Conservation (phyloP, 2,113 vertebrate species). For the Balaeniceps rex region DNA sequence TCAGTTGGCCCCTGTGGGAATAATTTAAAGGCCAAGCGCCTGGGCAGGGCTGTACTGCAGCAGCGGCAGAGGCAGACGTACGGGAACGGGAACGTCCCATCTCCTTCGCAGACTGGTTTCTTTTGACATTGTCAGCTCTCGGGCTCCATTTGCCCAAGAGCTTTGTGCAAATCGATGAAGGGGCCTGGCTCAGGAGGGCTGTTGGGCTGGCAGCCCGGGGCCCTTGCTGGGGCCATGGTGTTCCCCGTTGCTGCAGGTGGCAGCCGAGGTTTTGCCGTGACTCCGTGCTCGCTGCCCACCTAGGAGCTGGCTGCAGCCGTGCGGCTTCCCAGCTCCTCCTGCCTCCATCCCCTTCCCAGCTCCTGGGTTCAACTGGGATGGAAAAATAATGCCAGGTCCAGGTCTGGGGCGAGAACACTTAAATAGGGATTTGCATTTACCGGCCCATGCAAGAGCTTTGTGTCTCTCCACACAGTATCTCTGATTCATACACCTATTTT, state of each 20-base stretch:
- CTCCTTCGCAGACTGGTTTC: background rate
- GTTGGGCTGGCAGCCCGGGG: background rate
- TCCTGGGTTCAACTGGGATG: background rate
- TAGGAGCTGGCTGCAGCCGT: background rate
- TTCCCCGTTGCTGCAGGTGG: background rate
- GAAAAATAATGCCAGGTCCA: background rate
- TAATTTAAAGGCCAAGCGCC: conserved; percentile 75
- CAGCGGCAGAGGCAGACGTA: background rate
- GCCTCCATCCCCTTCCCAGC: background rate
- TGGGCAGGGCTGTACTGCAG: conserved; percentile 29
- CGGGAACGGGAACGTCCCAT: background rate
- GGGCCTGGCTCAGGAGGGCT: background rate
- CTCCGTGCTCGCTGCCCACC: fast-evolving
- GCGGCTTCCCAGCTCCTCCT: background rate
- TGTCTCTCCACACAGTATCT: background rate
- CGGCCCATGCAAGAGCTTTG: fast-evolving
- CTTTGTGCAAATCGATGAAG: background rate
- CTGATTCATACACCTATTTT: background rate
- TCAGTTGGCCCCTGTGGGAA: conserved; percentile 74
- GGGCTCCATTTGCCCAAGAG: background rate
- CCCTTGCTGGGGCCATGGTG: background rate
- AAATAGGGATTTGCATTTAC: fast-evolving
- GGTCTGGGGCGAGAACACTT: background rate
- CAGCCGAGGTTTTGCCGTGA: background rate
- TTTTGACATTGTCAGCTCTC: background rate